Conservation (phyloP, 2,888 invertebrate genomes). For the Aleiodes testaceus region DNA sequence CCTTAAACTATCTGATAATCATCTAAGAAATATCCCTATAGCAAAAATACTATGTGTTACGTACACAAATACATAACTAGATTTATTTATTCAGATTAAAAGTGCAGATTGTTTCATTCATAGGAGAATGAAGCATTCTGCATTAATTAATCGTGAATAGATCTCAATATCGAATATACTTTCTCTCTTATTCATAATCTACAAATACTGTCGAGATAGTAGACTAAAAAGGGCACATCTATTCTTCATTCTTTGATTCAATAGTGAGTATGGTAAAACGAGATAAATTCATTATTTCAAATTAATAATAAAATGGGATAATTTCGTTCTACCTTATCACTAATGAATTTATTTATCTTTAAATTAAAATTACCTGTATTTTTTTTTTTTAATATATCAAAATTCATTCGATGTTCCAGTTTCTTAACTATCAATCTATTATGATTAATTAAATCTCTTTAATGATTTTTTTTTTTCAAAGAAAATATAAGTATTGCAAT, state of each 20-base stretch:
- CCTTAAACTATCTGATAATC: slow-evolving; percentile 40
- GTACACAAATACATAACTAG: slow-evolving; percentile 41
- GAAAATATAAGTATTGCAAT: too few species aligned
- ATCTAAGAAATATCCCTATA: slow-evolving; percentile 51
- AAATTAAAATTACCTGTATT: too few species aligned
- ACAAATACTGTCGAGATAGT: slow-evolving; percentile 37
- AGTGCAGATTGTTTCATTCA: background rate
- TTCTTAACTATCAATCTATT: too few species aligned
- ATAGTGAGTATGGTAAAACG: too few species aligned
- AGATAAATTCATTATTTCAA: too few species aligned
- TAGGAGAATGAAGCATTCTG: background rate
- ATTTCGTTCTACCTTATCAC: too few species aligned
- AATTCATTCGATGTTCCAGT: too few species aligned
- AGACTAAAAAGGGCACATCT: slow-evolving; percentile 35
- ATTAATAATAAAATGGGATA: too few species aligned
- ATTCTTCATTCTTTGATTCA: slow-evolving; percentile 15
- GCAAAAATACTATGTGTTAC: slow-evolving; percentile 54
- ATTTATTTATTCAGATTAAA: slow-evolving; percentile 15
- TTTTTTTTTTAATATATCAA: too few species aligned
- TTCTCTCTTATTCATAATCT: slow-evolving; percentile 25
- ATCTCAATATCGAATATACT: slow-evolving; percentile 34
- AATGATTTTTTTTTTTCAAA: too few species aligned
- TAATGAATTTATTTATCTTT: too few species aligned
- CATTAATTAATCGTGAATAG: slow-evolving; percentile 22
- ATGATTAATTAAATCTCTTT: too few species aligned